Evolutionary conservation across 2,888 invertebrate genomes (phyloP).

Genomic region (Ceramica pisi): DNA sequence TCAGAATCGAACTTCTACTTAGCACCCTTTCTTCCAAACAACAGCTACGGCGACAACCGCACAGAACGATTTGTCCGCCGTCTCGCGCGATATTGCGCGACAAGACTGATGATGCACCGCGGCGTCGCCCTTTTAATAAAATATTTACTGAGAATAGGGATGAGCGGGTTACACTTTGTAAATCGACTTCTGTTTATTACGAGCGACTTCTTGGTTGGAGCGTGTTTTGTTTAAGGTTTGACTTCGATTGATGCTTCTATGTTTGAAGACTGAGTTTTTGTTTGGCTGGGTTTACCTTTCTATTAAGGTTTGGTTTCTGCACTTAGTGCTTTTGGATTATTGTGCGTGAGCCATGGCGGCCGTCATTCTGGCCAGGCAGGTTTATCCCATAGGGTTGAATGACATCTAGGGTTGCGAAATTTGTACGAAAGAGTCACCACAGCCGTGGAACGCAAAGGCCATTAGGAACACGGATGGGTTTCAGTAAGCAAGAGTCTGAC

Average conservation of each 20-base stretch:
- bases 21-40: slow-evolving; percentile 29
- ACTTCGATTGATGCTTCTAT: slow-evolving; percentile 25
- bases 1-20: slow-evolving; percentile 61
- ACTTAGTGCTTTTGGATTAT: too few relatives aligned
- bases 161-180: slow-evolving; percentile 55
- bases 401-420: too few relatives aligned
- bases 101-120: slow-evolving; percentile 80
- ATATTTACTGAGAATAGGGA: slow-evolving; percentile 77
- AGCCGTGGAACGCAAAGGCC: too few relatives aligned
- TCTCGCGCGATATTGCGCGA: slow-evolving; percentile 81
- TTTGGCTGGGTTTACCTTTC: too few relatives aligned
- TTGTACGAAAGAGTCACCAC: too few relatives aligned
- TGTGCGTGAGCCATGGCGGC: too few relatives aligned
- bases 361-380: too few relatives aligned
- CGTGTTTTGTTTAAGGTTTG: slow-evolving; percentile 36
- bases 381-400: too few relatives aligned
- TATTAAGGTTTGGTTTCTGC: too few relatives aligned
- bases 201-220: slow-evolving; percentile 38
- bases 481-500: too few relatives aligned
- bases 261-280: background rate
- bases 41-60: slow-evolving; percentile 60
- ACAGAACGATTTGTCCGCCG: slow-evolving; percentile 82
- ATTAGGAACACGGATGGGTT: too few relatives aligned
- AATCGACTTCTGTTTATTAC: slow-evolving; percentile 55
- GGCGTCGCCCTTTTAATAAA: slow-evolving; percentile 81